Base-by-base conservation (phyloP, 1,140 invertebrate species). In the Triops longicaudatus region DNA sequence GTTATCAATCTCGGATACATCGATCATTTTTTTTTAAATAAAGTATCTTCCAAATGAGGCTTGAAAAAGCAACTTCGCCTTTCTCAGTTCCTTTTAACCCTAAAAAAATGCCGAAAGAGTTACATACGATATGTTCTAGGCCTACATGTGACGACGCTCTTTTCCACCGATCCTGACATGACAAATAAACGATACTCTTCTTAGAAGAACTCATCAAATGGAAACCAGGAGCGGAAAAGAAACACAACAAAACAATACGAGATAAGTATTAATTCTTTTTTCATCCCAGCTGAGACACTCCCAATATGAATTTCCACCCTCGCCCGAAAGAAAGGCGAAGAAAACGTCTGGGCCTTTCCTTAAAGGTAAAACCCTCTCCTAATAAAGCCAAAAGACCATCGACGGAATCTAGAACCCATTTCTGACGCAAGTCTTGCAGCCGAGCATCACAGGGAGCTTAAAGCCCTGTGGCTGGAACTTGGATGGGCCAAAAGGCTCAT, bases 401-500 rank as follows among this genome's bases (percentile, higher is more conserved):
- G 50, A n/a, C 6, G 50, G 50, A 63, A 63, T 63, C 50, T 22
- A 63, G 50, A 63, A 63, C 17, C 50, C 50, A 63, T 63, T 63
- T 63, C 50, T 63, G 50, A 22, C 50, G 50, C 22, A 63, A 63
- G 50, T 63, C 50, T 63, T 63, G 50, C 50, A 63, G 50, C 50
- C 14, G 2, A 63, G 50, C 50, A 63, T 63, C 50, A 22, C 50
- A 63, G 50, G 50, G 50, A 63, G 50, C 50, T 63, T 63, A n/a
- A 63, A 63, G 50, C 50, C 50, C 31, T 14, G 50, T 63, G n/a
- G 44, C 44, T 63, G 44, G 14, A 63, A 11, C 44, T 63, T 63
- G 50, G 50, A 63, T 63, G 50, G 50, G 50, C 50, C 50, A 63
- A 63, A 63, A 63, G 50, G 50, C 50, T 63, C 50, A 63, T 63